phyloP scores from a whole-genome alignment of 2,113 vertebrate species.

The Pteropus alecto region DNA sequence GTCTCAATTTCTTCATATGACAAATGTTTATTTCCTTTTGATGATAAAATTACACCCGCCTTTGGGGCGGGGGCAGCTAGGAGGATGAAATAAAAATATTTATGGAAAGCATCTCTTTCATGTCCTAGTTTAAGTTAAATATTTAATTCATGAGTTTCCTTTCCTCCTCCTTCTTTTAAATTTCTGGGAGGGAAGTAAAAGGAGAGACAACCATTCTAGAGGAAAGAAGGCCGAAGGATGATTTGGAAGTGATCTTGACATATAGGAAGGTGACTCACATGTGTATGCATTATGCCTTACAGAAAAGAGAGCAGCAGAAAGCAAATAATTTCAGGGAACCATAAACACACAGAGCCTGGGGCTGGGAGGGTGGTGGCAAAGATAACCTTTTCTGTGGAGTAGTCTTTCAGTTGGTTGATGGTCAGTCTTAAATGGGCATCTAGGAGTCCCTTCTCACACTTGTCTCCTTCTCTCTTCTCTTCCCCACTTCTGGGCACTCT shows the following conservation, averaged over 20 bases:
- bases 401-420: background rate
- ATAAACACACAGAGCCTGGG: background rate
- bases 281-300: background rate
- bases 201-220: background rate
- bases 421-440: no score
- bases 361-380: background rate
- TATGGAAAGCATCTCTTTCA: background rate
- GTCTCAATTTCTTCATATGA: background rate
- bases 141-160: background rate
- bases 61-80: background rate
- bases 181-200: background rate
- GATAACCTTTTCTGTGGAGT: background rate
- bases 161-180: background rate
- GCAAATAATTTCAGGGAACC: background rate
- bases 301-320: background rate
- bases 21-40: background rate
- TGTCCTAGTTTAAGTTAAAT: background rate
- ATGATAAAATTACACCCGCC: background rate
- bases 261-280: background rate
- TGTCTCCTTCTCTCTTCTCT: background rate
- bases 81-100: background rate
- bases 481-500: background rate
- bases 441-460: background rate
- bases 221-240: background rate
- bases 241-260: background rate